Percentiles rank a stretch among this genome's conserved stretches.
Evolutionary conservation across 1,140 invertebrate species (phyloP).

Genomic region (Centruroides sculpturatus): DNA sequence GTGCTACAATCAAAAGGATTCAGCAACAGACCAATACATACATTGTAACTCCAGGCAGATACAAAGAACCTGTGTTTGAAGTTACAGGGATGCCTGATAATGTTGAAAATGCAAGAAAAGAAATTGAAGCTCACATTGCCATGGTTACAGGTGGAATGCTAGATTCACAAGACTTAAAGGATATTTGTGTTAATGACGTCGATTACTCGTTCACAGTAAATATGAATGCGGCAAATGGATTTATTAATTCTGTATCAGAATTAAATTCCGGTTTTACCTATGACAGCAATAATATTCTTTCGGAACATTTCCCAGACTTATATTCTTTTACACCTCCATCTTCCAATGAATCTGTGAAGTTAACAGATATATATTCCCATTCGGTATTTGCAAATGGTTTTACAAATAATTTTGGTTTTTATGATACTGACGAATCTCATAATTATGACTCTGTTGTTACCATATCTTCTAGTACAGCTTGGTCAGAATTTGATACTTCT

Average conservation of each 20-base stretch:
- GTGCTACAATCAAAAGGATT: constrained; percentile 97
- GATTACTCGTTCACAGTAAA: constrained; percentile 4
- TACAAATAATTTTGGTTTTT: constrained; percentile 23
- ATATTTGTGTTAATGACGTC: neutral
- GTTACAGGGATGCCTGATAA: constrained; percentile 93
- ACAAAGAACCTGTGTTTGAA: constrained; percentile 97
- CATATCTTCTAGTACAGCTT: neutral
- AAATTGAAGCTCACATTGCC: constrained; percentile 97
- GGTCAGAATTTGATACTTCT: constrained; percentile 7
- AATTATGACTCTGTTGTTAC: too few species aligned
- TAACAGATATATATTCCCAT: constrained; percentile 7
- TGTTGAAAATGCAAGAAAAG: constrained; percentile 83
- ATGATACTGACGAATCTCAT: constrained; percentile 35
- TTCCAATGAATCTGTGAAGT: constrained; percentile 18
- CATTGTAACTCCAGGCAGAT: constrained; percentile 94
- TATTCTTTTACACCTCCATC: constrained; percentile 20
- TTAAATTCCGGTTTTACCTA: constrained; percentile 12
- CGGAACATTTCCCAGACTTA: constrained; percentile 12
- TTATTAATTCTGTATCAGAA: constrained; percentile 2
- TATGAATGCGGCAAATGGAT: constrained; percentile 6
- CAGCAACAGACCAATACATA: constrained; percentile 99
- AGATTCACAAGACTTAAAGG: neutral
- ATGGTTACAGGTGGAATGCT: constrained; percentile 64
- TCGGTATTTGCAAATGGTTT: constrained; percentile 14
- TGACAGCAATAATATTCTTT: constrained; percentile 20